Base-by-base conservation (phyloP, 2,113 vertebrate species). In the Sinocyclocheilus anshuiensis region DNA sequence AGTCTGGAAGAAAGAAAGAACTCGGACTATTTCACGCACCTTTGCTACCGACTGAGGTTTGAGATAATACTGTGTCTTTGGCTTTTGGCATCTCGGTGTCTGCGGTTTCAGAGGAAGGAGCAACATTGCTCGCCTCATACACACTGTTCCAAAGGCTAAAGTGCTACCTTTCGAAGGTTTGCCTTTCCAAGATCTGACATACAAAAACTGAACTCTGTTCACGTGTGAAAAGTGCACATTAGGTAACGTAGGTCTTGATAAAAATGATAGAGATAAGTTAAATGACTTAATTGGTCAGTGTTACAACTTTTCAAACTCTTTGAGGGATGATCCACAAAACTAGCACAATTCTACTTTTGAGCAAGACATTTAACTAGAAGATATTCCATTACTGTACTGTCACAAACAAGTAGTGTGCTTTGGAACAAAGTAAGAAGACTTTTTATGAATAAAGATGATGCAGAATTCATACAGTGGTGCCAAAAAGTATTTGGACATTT, bases 11-110 rank as follows among this genome's bases (percentile, higher is more conserved):
- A 71, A 18, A 72, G 57, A 82, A 88, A 59, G 86, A 86, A 87
- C 86, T 88, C 50, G 0, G 67, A 89, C 84, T 89, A 90, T 89
- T 90, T 90, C 86, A 85, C 88, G 82, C 71, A 36, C 45, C 69
- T 85, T 48, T 9, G 76, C 67, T 53, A 82, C 78, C 29, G 84
- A 82, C 84, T 82, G 72, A 77, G 81, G 69, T 75, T 67, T 87
- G 71, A 50, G 65, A 85, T 87, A 81, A 87, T 85, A 81, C 63
- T 80, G 81, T 72, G 86, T 87, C 82, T 87, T 81, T 76, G 72
- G 84, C 81, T 81, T 81, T 81, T 85, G 84, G 42, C 81, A 86
- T 86, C 78, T 77, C 42, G 2, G 83, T 82, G 77, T 78, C 79
- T 81, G 82, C 11, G 85, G 84, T 88, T 89, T 87, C 16, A 45